Percentiles rank a stretch among this genome's conserved stretches.
These are phyloP conservation scores for Coendou prehensilis DNA, from an alignment of 2,797 vertebrate genomes.

Conservation along the genomic window DNA sequence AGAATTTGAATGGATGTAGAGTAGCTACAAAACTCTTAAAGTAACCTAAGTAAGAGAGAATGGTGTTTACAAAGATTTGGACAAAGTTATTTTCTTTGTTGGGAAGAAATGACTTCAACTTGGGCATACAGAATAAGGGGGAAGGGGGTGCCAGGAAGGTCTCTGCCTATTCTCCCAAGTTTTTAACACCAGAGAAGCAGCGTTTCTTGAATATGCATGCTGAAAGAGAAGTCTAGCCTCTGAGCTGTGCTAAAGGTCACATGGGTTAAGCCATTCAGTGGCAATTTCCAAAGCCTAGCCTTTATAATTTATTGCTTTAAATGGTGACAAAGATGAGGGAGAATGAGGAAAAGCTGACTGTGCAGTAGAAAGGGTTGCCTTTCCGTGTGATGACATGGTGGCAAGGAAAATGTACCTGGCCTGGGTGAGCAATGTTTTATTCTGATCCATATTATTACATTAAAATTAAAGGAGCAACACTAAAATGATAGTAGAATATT, in stretches of 20 bases:
- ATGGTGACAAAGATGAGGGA: neutral
- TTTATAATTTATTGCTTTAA: slow-evolving; percentile 33
- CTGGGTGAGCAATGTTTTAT: neutral
- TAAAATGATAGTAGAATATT: too few species aligned
- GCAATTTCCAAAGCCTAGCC: neutral
- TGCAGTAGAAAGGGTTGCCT: neutral
- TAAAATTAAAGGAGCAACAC: slow-evolving; percentile 26
- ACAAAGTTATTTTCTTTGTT: neutral
- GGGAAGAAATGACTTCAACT: neutral
- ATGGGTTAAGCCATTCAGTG: neutral
- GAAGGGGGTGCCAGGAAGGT: neutral
- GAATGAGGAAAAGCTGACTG: neutral
- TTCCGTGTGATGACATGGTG: neutral
- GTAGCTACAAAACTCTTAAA: neutral
- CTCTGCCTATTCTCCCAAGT: neutral
- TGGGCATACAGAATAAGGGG: neutral
- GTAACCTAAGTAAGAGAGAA: neutral
- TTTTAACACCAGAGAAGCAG: neutral
- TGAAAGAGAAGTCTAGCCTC: neutral
- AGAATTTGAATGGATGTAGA: neutral
- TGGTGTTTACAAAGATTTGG: neutral
- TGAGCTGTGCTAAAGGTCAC: neutral
- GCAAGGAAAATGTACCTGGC: neutral
- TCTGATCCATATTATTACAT: neutral
- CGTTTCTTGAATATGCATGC: neutral